Percentiles rank a stretch among this genome's conserved stretches.
Conservation (phyloP, 2,888 invertebrate genomes). For the Lithophane leautieri region DNA sequence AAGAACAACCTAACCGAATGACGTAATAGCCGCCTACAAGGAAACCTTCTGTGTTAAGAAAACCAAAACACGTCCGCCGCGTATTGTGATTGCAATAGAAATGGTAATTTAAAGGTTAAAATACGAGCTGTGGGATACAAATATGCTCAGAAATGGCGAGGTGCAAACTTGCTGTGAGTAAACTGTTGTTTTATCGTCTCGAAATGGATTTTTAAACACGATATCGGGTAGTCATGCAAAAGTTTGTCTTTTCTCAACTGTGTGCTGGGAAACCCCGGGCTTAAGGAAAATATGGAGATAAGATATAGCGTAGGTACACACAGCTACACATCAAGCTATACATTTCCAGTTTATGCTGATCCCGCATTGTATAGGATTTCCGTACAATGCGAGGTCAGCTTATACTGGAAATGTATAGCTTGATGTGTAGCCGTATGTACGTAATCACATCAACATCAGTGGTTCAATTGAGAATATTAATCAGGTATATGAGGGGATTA, state of each 20-base stretch:
- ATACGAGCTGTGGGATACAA: slow-evolving; percentile 41
- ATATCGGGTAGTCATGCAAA: slow-evolving; percentile 14
- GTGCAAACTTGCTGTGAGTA: slow-evolving; percentile 44
- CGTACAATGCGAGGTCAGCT: too few relatives aligned
- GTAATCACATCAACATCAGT: slow-evolving; percentile 9
- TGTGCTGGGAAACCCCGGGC: slow-evolving; percentile 34
- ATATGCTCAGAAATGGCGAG: slow-evolving; percentile 43
- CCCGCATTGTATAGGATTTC: too few relatives aligned
- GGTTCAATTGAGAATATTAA: slow-evolving; percentile 10
- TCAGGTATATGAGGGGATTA: slow-evolving; percentile 3
- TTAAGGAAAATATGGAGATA: slow-evolving; percentile 45
- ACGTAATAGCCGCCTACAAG: slow-evolving; percentile 57
- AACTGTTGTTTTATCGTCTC: slow-evolving; percentile 47
- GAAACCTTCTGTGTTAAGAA: slow-evolving; percentile 43
- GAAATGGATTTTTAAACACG: slow-evolving; percentile 25
- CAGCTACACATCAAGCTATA: too few relatives aligned
- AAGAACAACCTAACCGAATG: slow-evolving; percentile 40
- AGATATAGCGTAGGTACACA: neutral
- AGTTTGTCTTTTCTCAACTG: slow-evolving; percentile 25
- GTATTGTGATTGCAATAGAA: slow-evolving; percentile 60
- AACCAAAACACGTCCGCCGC: slow-evolving; percentile 58
- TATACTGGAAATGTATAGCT: too few relatives aligned
- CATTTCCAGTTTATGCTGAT: too few relatives aligned
- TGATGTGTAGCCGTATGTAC: too few relatives aligned
- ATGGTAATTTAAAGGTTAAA: slow-evolving; percentile 63